phyloP scores from a whole-genome alignment of 30 jellyfish, hydroid and myxozoan species.

The Turritopsis dohrnii region DNA sequence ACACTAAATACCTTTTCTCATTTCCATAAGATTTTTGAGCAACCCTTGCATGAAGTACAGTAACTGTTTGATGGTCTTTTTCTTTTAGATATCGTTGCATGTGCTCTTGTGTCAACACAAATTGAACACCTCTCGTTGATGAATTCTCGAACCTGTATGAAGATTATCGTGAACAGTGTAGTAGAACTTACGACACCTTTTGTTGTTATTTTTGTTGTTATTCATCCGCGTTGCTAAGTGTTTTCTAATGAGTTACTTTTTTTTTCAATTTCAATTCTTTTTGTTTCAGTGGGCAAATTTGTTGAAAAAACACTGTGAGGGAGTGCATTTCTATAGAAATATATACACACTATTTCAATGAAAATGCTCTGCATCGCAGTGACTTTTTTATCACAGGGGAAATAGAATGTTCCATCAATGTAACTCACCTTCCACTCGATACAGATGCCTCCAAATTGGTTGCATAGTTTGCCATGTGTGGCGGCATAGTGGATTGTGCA shows the following conservation, averaged over 20 bases:
- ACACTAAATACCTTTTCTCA: slow-evolving; percentile 78
- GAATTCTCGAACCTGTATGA: not conserved
- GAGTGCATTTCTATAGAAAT: too few relatives aligned
- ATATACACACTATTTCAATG: too few relatives aligned
- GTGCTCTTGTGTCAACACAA: slow-evolving; percentile 66
- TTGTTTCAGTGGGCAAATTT: too few relatives aligned
- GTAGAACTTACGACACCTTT: too few relatives aligned
- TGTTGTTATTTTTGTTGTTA: too few relatives aligned
- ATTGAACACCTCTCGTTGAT: slow-evolving; percentile 21
- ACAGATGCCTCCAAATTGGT: not conserved
- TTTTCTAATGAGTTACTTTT: too few relatives aligned
- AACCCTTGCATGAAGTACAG: slow-evolving; percentile 91
- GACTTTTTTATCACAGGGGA: too few relatives aligned
- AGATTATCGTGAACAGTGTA: not conserved
- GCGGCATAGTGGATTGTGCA: not conserved
- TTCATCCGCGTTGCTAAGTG: too few relatives aligned
- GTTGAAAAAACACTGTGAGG: too few relatives aligned
- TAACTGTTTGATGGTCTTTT: slow-evolving; percentile 86
- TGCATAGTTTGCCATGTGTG: not conserved
- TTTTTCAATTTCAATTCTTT: too few relatives aligned
- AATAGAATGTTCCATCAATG: too few relatives aligned
- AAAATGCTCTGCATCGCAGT: too few relatives aligned
- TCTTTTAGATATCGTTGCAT: slow-evolving; percentile 93
- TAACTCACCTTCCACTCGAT: not conserved
- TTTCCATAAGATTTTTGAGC: slow-evolving; percentile 99